Percentiles rank a stretch among this genome's conserved stretches.
Conservation (phyloP, 2,797 vertebrate species). For the Eulemur coronatus region DNA sequence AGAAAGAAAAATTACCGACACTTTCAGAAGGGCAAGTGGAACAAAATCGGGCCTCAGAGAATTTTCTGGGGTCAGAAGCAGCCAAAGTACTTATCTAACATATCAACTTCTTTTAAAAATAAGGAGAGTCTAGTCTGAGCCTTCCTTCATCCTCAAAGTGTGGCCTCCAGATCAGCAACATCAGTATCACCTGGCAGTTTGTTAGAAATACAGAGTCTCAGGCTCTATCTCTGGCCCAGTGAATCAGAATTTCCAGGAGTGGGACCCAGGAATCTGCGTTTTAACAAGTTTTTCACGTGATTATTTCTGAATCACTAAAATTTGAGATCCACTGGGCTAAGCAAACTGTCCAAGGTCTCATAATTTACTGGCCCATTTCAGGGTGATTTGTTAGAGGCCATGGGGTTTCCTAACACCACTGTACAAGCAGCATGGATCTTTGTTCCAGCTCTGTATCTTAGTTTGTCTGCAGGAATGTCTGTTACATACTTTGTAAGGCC, state of each 20-base stretch:
- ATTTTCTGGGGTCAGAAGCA: conserved; percentile 31
- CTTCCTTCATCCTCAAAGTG: background rate
- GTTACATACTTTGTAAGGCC: background rate
- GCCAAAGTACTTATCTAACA: conserved; percentile 39
- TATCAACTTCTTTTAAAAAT: conserved; percentile 29
- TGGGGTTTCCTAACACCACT: background rate
- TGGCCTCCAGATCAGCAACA: background rate
- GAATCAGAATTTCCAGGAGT: background rate
- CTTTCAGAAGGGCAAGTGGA: conserved; percentile 56
- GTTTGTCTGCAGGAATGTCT: conserved; percentile 4
- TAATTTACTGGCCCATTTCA: background rate
- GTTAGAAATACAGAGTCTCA: background rate
- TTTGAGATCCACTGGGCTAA: background rate
- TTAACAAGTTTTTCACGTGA: background rate
- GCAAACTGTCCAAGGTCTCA: background rate
- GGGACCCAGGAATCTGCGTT: background rate
- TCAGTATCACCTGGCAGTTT: background rate
- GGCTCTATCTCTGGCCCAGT: background rate
- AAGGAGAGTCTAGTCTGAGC: background rate
- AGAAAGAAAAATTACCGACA: conserved; percentile 66
- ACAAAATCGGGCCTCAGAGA: conserved; percentile 47
- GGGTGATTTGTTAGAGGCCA: background rate
- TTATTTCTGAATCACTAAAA: background rate
- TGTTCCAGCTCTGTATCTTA: background rate
- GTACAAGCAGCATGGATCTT: background rate